These are phyloP conservation scores for Gerris lacustris DNA, from an alignment of 2,888 invertebrate genomes.

Conservation along the genomic window DNA sequence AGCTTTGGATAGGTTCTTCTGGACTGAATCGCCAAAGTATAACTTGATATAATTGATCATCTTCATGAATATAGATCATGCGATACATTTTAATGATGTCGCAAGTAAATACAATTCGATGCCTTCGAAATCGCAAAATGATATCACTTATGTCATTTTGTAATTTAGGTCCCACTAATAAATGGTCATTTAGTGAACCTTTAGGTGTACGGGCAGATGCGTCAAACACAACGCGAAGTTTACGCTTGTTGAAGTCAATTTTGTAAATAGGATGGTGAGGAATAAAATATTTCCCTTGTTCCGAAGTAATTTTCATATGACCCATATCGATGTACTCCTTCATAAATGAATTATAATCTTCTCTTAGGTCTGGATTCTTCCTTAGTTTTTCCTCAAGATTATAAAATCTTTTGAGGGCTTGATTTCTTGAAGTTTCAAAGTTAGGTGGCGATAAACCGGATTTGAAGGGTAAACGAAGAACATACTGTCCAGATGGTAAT, in stretches of 20 bases:
- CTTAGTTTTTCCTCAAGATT: constrained; percentile 15
- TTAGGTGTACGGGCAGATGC: neutral
- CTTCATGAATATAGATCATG: neutral
- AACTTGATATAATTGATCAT: neutral
- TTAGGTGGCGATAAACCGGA: constrained; percentile 10
- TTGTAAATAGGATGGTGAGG: neutral
- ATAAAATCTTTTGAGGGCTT: constrained; percentile 19
- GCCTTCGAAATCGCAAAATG: neutral
- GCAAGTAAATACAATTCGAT: neutral
- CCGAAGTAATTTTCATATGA: constrained; percentile 26
- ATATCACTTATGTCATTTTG: constrained; percentile 2
- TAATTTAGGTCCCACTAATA: neutral
- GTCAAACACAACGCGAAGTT: constrained; percentile 8
- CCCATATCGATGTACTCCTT: constrained; percentile 18
- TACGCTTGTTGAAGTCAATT: neutral
- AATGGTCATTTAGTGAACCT: neutral
- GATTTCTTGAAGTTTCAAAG: neutral
- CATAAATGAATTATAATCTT: constrained; percentile 26
- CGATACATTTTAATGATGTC: constrained; percentile 7
- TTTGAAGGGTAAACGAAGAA: constrained; percentile 19
- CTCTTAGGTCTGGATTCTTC: neutral
- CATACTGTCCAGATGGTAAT: constrained; percentile 5
- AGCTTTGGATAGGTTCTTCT: neutral
- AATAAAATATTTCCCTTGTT: constrained; percentile 20
- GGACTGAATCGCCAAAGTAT: constrained; percentile 5